These are phyloP conservation scores for Lucifuga dentata DNA, from an alignment of 2,113 vertebrate genomes.

Conservation along the genomic window DNA sequence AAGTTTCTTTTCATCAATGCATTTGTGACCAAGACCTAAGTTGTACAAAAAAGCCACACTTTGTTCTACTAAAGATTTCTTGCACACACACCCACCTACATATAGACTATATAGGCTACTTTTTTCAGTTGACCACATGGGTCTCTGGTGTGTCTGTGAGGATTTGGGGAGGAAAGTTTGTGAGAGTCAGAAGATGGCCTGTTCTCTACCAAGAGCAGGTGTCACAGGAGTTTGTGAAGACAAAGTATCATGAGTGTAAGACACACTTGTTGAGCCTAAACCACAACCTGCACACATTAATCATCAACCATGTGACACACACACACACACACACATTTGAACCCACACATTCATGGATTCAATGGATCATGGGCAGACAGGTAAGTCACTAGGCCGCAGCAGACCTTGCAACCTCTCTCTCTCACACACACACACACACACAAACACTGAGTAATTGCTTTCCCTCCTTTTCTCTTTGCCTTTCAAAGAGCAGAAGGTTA, in stretches of 20 bases:
- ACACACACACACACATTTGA: background rate
- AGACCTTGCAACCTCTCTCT: background rate
- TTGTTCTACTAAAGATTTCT: too few species aligned
- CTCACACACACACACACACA: constrained; percentile 9
- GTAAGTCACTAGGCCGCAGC: background rate
- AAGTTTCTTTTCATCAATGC: too few species aligned
- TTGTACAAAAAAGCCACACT: too few species aligned
- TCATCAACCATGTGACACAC: constrained; percentile 25
- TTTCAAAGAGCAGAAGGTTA: constrained; percentile 29
- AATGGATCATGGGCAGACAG: background rate
- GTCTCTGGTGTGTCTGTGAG: background rate
- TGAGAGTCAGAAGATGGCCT: background rate
- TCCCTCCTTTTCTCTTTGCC: background rate
- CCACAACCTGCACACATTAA: constrained; percentile 29
- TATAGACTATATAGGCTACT: too few species aligned
- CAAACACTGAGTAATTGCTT: background rate
- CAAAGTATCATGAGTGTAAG: constrained; percentile 11
- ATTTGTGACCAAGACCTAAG: too few species aligned
- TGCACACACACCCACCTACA: too few species aligned
- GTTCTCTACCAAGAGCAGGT: constrained; percentile 15
- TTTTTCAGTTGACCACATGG: too few species aligned
- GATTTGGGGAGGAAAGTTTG: background rate
- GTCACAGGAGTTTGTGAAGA: background rate
- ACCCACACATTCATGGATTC: too few species aligned
- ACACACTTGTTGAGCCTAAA: constrained; percentile 17